Base-by-base conservation (phyloP, 2,888 invertebrate species). In the Phanerotoma sp. region DNA sequence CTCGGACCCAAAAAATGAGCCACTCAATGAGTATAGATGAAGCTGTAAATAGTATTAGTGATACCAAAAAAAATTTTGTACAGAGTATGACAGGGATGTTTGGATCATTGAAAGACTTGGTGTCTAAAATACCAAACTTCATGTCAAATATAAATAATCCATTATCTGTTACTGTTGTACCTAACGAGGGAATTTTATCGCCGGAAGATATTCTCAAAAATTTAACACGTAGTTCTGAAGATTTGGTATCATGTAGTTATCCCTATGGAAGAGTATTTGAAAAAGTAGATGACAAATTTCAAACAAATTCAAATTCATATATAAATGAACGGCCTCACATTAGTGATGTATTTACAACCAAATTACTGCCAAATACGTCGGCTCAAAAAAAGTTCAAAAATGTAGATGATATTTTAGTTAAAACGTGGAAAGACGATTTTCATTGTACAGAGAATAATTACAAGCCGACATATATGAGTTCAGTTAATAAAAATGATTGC, bases 131-230 rank as follows among this genome's bases (percentile, higher is more conserved):
- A 13, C 64, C 68, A 9, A 55, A 54, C n/a, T 61, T 71, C 3
- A 62, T 65, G 52, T 50, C 64, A 3, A 65, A 56, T 25, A 60
- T 66, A 35, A 67, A 67, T 56, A 65, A 59, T 47, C 62, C 66
- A 1, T 57, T 73, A 6, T 73, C 71, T 2, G 70, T 72, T 22
- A 73, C 71, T 3, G 58, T 73, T 5, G 67, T 71, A 6, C 63
- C 67, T 4, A 66, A 70, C 44, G 66, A 66, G 28, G 65, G 66
- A 35, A 58, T 18, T 7, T 11, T 67, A 30, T 60, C 68, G 4
- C 64, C 63, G 2, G 66, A 68, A 20, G 61, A 72, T 42, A 25
- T 49, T 30, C 66, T 67, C 20, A 65, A 69, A 56, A 63, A 60
- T 41, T 52, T 69, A 30, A 62, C 66, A 6, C 53, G 22, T 20